A percentile compares a stretch with the other conserved stretches of the same genome.
Evolutionary conservation across 2,113 vertebrate species (phyloP).

Genomic region (Ammospiza nelsoni): DNA sequence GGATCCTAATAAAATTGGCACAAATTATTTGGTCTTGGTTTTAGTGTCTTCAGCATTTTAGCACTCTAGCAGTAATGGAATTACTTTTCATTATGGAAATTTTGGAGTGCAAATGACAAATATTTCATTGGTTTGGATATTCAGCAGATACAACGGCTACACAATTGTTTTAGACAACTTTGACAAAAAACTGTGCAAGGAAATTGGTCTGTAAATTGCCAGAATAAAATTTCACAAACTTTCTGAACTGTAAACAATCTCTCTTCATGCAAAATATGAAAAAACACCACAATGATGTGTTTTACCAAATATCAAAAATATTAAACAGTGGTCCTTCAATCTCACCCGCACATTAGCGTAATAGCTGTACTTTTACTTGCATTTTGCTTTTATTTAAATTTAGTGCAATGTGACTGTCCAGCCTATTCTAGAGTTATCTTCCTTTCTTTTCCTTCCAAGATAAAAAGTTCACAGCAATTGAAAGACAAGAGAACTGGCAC

Average conservation of each 20-base stretch:
- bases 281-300: background rate
- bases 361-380: background rate
- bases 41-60: background rate
- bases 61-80: background rate
- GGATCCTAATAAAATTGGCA: background rate
- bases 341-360: background rate
- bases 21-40: background rate
- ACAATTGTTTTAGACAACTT: background rate
- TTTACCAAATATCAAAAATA: background rate
- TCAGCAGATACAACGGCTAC: background rate
- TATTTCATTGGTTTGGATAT: background rate
- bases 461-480: background rate
- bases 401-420: background rate
- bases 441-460: background rate
- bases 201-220: background rate
- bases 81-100: conserved; percentile 3
- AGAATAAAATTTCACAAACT: conserved; percentile 15
- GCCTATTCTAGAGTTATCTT: background rate
- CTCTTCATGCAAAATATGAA: background rate
- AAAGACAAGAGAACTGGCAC: background rate
- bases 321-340: background rate
- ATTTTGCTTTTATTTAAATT: background rate
- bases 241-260: background rate
- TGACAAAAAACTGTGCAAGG: background rate
- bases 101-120: background rate